Evolutionary conservation across 2,113 vertebrate species (phyloP), one percentile per base, ranked within the genome.

Genomic region (Amazona vittata): DNA sequence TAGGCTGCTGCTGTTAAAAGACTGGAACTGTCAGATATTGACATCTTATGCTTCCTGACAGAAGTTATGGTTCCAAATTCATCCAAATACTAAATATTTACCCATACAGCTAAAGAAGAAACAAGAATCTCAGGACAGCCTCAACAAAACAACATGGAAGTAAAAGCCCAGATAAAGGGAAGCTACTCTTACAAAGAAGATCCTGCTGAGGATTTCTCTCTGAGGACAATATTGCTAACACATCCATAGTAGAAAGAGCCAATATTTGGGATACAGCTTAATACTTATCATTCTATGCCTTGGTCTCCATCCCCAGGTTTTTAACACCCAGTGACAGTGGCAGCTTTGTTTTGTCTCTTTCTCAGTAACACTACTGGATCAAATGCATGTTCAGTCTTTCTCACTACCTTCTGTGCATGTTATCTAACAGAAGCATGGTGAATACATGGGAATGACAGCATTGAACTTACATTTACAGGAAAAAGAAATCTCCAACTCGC

Each of bases 61-160:
- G 65, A 80, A 64, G 29, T 37, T 87, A 47, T 21, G 16, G 5
- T 52, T 90, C 80, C 35, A 67, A 73, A 79, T 74, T 78, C 22
- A 89, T 59, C 25, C 47, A 80, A 29, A 47, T 71, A 90, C 70
- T 82, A 93, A 81, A 68, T 86, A 93, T 71, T 90, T 75, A 93
- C 90, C 24, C 11, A 47, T 25, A 55, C 5, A 82, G 46, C 10
- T 86, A 55, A 80, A 68, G 26, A 84, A 84, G 28, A 79, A 84
- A 80, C 6, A 83, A 76, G 47, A 87, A 69, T 85, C 26, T 83
- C n/a, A 28, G 21, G 60, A 75, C 16, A 87, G 7, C 37, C 55
- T 60, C 14, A 52, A 68, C 5, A 50, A 74, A 15, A 60, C 4
- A 74, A 85, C 11, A 29, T 11, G 19, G 10, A 49, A 86, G 20